Evolutionary conservation across 2,113 vertebrate genomes (phyloP).

Genomic region (Alaudala cheleensis): DNA sequence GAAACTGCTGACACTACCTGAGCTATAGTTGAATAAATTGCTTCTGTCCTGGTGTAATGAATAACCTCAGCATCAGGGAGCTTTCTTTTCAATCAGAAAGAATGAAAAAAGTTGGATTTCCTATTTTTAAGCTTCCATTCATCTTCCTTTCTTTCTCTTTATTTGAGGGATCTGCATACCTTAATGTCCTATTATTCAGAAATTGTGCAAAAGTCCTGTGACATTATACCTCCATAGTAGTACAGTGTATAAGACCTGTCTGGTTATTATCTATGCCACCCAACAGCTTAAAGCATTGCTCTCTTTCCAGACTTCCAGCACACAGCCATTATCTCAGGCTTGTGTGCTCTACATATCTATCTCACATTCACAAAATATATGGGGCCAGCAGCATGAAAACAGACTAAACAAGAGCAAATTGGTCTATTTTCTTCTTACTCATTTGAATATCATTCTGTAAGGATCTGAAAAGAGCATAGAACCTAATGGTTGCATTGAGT

Average conservation of each 20-base stretch:
- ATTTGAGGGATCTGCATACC: neutral
- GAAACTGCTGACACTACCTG: slow-evolving; percentile 12
- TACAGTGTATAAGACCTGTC: neutral
- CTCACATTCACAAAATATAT: slow-evolving; percentile 7
- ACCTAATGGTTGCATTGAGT: neutral
- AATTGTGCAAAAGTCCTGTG: neutral
- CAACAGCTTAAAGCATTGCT: neutral
- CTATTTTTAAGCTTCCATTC: slow-evolving; percentile 56
- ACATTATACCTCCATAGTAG: slow-evolving; percentile 5
- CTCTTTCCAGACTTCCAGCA: neutral
- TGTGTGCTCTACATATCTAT: neutral
- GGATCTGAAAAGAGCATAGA: neutral
- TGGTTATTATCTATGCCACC: slow-evolving; percentile 43
- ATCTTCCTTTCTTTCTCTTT: slow-evolving; percentile 8
- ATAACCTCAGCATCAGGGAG: neutral
- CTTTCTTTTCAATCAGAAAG: neutral
- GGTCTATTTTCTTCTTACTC: slow-evolving; percentile 23
- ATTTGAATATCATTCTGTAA: neutral
- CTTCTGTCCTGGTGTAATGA: neutral
- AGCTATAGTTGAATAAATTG: slow-evolving; percentile 32
- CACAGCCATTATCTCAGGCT: neutral
- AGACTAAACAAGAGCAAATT: neutral
- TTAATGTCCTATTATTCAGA: neutral
- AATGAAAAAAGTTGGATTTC: neutral
- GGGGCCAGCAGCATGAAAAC: neutral